A percentile compares a stretch with the other conserved stretches of the same genome.
phyloP scores from a whole-genome alignment of 2,113 vertebrate species.

The Noturus placidus region DNA sequence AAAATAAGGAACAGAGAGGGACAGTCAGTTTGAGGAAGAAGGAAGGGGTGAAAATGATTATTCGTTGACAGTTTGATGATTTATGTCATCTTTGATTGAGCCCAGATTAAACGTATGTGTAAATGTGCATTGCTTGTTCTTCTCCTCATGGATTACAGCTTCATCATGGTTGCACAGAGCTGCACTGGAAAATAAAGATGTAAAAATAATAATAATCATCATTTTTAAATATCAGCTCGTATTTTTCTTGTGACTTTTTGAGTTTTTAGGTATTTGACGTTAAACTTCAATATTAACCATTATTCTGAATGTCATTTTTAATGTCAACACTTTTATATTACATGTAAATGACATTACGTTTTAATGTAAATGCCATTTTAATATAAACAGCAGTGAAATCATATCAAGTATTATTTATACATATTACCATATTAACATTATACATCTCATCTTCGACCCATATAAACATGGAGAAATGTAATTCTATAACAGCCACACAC shows the following conservation, averaged over 20 bases:
- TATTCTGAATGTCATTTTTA: background rate
- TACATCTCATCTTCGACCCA: background rate
- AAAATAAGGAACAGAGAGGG: slow-evolving; percentile 36
- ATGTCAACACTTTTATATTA: background rate
- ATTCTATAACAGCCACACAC: background rate
- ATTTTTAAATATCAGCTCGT: too few relatives aligned
- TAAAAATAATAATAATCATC: too few relatives aligned
- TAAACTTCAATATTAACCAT: background rate
- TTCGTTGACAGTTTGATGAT: slow-evolving; percentile 37
- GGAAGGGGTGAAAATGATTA: slow-evolving; percentile 34
- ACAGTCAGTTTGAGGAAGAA: slow-evolving; percentile 17
- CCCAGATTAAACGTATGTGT: slow-evolving; percentile 27
- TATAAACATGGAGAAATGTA: slow-evolving; percentile 18
- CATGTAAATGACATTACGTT: background rate
- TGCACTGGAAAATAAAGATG: background rate
- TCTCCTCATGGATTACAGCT: slow-evolving; percentile 8
- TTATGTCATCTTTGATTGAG: slow-evolving; percentile 18
- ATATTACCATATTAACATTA: background rate
- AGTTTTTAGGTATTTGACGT: background rate
- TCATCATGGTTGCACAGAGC: background rate
- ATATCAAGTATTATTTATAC: background rate
- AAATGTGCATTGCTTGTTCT: slow-evolving; percentile 22
- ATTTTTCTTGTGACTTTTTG: background rate
- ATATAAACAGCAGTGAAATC: background rate
- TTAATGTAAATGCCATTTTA: background rate